Evolutionary conservation across 2,888 invertebrate species (phyloP), one percentile per base, ranked within the genome.

Genomic region (Ferrisia virgata): DNA sequence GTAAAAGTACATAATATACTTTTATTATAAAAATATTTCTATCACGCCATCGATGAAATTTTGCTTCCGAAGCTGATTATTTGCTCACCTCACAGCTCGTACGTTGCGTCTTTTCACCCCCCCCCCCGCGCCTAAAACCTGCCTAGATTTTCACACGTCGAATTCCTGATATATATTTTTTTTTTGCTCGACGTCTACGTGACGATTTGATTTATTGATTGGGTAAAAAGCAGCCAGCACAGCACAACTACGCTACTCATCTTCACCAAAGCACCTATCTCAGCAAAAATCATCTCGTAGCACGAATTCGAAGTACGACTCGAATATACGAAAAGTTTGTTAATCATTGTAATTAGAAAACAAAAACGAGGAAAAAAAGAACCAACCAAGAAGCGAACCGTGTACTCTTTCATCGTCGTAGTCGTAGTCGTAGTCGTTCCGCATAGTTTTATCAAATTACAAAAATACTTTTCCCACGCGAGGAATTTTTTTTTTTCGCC

Each of bases 131-230:
- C n/a, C n/a, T n/a, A n/a, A n/a, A n/a, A n/a, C n/a, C n/a, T n/a
- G n/a, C n/a, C n/a, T n/a, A n/a, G n/a, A n/a, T n/a, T n/a, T n/a
- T n/a, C 53, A 53, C 53, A 53, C 53, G 18, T 53, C 53, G 53
- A 53, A 53, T 53, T 11, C 22, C 53, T 53, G 53, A 53, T 53
- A 53, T n/a, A n/a, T 39, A 39, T 8, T 39, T 39, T 39, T 64
- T 64, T 28, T 64, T 64, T 64, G 15, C 5, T 31, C 64, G 64
- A 58, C 28, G 64, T 64, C 28, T 64, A 64, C 64, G 64, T 64
- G 64, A 64, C 64, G 64, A 64, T 64, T 64, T 64, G 64, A 64
- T 64, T 64, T 64, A 64, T 64, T 28, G 64, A 64, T 64, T 28
- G 64, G 15, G 1, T n/a, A 0, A n/a, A 47, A 47, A n/a, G 0